Base-by-base conservation (phyloP, 2,113 vertebrate species). In the Entelurus aequoreus region DNA sequence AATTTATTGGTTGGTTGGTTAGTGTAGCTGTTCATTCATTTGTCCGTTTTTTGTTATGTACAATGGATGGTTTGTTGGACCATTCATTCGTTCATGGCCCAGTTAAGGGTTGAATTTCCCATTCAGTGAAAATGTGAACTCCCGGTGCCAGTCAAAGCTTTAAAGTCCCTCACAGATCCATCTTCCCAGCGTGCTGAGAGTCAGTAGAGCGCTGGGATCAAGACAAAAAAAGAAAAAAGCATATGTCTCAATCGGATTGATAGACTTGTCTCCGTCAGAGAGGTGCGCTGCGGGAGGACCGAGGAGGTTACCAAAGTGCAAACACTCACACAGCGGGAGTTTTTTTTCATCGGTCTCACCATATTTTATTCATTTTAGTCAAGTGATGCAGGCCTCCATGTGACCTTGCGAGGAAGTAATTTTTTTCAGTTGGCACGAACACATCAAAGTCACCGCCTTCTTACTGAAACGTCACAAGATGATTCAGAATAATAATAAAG, bases 341-440 rank as follows among this genome's bases (percentile, higher is more conserved):
- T 65, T 40, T n/a, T n/a, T 60, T 78, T 78, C 66, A 78, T 66
- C 68, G 12, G 49, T 47, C 12, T 48, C 3, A 12, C 54, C 52
- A 51, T 75, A 40, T 63, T 56, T 86, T 80, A 75, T 77, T 80
- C 73, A 79, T 77, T 69, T 13, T 48, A 80, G 77, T 66, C 67
- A 62, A 74, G 62, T 15, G 64, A 76, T 63, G 55, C 59, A 63
- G 66, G 48, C 56, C 56, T 66, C 69, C 8, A n/a, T 46, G 54
- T 47, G 55, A 74, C 72, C 67, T 68, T 47, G 55, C 68, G 72
- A 28, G 28, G 28, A 72, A 58, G 60, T 15, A 6, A 46, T 19
- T 12, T 62, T 69, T 49, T 12, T 48, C 54, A 47, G 38, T 69
- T 65, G 62, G 56, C 59, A 48, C 63, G 64, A 71, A 71, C 58